Evolutionary conservation across 1,140 invertebrate species (phyloP).

Genomic region (Teleopsis dalmanni): DNA sequence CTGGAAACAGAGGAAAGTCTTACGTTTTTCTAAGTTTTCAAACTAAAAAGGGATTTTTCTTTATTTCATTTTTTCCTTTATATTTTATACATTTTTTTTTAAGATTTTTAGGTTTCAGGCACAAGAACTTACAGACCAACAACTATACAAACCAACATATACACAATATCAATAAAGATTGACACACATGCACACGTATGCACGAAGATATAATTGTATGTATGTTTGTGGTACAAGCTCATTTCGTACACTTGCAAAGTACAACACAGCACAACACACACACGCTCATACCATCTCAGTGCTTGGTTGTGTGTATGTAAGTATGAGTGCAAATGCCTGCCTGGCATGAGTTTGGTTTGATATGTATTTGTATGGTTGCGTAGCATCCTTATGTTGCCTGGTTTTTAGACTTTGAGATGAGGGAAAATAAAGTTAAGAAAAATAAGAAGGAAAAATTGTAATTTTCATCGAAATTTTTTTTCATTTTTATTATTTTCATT

Average conservation of each 20-base stretch:
- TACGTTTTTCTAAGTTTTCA: not conserved
- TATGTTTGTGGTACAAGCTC: not conserved
- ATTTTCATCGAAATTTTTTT: slow-evolving; percentile 10
- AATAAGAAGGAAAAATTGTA: slow-evolving; percentile 11
- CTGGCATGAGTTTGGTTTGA: not conserved
- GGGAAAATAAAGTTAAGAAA: slow-evolving; percentile 5
- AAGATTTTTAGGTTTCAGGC: slow-evolving; percentile 4
- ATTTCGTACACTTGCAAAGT: not conserved
- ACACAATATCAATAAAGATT: too few species aligned
- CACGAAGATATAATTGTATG: not conserved
- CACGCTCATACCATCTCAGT: not conserved
- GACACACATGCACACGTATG: not conserved
- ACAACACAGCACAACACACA: not conserved
- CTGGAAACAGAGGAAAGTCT: too few species aligned
- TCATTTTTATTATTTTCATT: not conserved
- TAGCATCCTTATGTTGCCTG: slow-evolving; percentile 8
- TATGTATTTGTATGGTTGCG: slow-evolving; percentile 15
- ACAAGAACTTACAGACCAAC: too few species aligned
- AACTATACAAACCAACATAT: too few species aligned
- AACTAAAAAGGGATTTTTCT: slow-evolving; percentile 5
- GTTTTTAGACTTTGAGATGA: slow-evolving; percentile 9
- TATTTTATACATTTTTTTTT: slow-evolving; percentile 3
- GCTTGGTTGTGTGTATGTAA: not conserved
- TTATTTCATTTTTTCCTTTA: not conserved
- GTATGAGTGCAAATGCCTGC: not conserved